Base-by-base conservation (phyloP, 2,888 invertebrate genomes). In the Rotaria magnacalcarata region DNA sequence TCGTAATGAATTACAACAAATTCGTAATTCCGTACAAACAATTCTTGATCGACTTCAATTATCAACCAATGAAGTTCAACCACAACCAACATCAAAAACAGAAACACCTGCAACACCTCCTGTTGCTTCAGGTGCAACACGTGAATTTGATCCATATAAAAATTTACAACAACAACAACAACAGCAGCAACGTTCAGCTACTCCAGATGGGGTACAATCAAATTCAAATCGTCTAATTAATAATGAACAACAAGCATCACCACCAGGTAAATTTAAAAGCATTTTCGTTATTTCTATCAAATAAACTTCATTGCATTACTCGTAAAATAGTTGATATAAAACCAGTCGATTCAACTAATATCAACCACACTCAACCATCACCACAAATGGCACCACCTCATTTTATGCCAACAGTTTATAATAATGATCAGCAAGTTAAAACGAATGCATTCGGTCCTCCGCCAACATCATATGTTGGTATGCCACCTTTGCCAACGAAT, bases 1-100 rank as follows among this genome's bases (percentile, higher is more conserved):
- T 80, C 47, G 47, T 24, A 24, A 16, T 43, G 92, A 93, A 88
- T 89, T 93, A 43, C 90, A 91, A 86, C 89, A 90, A 34, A 93
- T 94, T 88, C 91, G 94, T 87, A 93, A 94, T 90, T 92, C 92
- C 89, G 93, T 93, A 8, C 93, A 93, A 89, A 91, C 91, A 87
- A 89, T 94, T 85, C 90, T 94, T 88, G 94, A 94, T 89, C 90
- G 91, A 41, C 90, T 94, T 85, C 93, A 93, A 89, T 88, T 89
- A 87, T 34, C 67, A 67, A 41, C 19, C 88, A 89, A 47, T 41
- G 85, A 52, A 10, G 27, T n/a, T 27, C 7, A 27, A 54, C 0
- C 56, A 34, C 5, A 11, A 52, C n/a, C 10, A 84, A n/a, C 50
- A 85, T 11, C 24, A 50, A 14, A 14, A 58, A 7, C 58, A 75